Evolutionary conservation across 2,888 invertebrate species (phyloP).

Genomic region (Xanthorhoe designata): DNA sequence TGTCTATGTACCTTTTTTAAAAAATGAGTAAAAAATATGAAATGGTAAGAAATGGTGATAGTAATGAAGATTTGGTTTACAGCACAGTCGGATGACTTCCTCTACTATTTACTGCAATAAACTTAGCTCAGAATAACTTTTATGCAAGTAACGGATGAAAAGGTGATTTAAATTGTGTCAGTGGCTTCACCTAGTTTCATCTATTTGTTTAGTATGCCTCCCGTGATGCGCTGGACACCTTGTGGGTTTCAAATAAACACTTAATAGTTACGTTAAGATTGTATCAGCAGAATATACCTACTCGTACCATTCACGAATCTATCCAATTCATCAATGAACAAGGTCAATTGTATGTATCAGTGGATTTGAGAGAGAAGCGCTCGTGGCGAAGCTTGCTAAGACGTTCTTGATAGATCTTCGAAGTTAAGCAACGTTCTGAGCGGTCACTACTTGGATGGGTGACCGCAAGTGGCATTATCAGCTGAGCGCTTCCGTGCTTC

Average conservation of each 20-base stretch:
- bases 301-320: neutral
- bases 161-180: conserved; percentile 32
- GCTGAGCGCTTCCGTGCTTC: no score
- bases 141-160: conserved; percentile 3
- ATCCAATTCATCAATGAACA: neutral
- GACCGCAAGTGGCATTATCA: no score
- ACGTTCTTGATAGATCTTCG: no score
- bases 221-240: conserved; percentile 3
- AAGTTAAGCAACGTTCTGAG: no score
- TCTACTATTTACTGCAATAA: neutral
- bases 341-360: neutral
- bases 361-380: no score
- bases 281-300: neutral
- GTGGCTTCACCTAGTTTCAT: conserved; percentile 25
- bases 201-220: conserved; percentile 18
- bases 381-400: no score
- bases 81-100: neutral
- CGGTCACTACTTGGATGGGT: no score
- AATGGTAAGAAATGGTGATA: no score
- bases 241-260: neutral
- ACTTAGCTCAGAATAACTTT: neutral
- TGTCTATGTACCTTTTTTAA: no score
- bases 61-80: neutral
- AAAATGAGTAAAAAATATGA: no score
- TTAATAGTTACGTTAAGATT: neutral